These are phyloP conservation scores for Rhodinocichla rosea DNA, from an alignment of 2,113 vertebrate species.

Conservation along the genomic window DNA sequence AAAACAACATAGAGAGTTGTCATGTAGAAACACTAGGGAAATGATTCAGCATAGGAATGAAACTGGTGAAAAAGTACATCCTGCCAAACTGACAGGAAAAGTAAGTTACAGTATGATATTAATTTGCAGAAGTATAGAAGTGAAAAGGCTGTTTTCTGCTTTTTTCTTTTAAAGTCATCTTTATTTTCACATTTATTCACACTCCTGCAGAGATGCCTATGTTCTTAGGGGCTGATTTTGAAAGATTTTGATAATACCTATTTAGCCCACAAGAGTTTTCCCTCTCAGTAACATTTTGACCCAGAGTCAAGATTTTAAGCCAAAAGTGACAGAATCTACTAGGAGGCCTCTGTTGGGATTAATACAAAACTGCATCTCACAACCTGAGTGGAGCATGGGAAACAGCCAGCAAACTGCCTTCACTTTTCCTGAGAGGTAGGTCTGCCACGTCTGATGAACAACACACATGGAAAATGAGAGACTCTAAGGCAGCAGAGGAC, in stretches of 20 bases:
- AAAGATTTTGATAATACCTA: background rate
- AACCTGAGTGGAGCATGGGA: background rate
- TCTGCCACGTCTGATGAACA: background rate
- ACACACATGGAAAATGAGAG: background rate
- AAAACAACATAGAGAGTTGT: background rate
- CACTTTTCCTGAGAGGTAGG: background rate
- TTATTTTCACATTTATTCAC: background rate
- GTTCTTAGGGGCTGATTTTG: background rate
- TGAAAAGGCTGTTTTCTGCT: background rate
- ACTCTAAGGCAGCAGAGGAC: fast-evolving
- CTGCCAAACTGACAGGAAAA: background rate
- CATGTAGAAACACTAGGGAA: constrained; percentile 3
- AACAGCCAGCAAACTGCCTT: background rate
- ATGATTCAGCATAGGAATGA: background rate
- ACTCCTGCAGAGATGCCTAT: background rate
- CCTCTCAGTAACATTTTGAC: background rate
- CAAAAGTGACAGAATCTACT: background rate
- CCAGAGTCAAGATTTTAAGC: background rate
- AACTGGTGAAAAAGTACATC: constrained; percentile 5
- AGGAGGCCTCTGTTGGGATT: background rate
- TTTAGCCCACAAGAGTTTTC: background rate
- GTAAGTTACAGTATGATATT: background rate
- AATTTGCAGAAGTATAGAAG: background rate
- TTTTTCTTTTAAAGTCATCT: background rate
- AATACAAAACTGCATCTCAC: background rate